phyloP scores from a whole-genome alignment of 1,140 invertebrate species.

The Gerris buenoi region DNA sequence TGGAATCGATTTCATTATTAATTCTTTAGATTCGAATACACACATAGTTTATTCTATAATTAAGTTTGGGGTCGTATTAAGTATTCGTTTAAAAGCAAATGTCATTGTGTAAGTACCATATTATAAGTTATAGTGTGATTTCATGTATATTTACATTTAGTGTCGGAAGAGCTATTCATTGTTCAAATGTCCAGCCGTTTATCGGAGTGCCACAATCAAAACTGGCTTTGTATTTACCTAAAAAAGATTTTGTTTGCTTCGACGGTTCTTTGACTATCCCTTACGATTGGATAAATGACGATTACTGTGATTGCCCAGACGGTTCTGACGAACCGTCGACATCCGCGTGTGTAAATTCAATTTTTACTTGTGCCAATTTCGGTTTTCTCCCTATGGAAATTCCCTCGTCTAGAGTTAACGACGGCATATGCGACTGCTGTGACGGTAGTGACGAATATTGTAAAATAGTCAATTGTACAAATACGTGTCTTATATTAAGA shows the following conservation, averaged over 20 bases:
- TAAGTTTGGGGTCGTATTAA: background rate
- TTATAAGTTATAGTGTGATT: background rate
- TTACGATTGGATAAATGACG: conserved; percentile 81
- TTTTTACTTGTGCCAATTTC: conserved; percentile 81
- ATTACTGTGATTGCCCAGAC: conserved; percentile 93
- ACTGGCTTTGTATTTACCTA: conserved; percentile 40
- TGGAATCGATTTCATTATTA: background rate
- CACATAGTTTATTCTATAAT: background rate
- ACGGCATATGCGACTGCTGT: conserved; percentile 95
- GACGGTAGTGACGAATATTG: conserved; percentile 85
- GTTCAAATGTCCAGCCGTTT: background rate
- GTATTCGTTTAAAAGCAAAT: background rate
- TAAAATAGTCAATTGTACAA: conserved; percentile 43
- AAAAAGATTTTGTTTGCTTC: conserved; percentile 69
- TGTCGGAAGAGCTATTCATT: background rate
- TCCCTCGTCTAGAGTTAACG: conserved; percentile 80
- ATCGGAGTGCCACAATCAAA: background rate
- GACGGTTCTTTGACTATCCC: conserved; percentile 71
- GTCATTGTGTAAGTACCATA: background rate
- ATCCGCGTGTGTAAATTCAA: conserved; percentile 68
- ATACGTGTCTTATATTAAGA: conserved; percentile 72
- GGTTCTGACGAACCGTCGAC: conserved; percentile 95
- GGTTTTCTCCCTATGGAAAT: conserved; percentile 65
- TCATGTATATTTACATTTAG: background rate
- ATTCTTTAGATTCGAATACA: background rate